These are phyloP conservation scores for Gnathonemus longibarbis DNA, from an alignment of 2,113 vertebrate genomes.

Conservation along the genomic window DNA sequence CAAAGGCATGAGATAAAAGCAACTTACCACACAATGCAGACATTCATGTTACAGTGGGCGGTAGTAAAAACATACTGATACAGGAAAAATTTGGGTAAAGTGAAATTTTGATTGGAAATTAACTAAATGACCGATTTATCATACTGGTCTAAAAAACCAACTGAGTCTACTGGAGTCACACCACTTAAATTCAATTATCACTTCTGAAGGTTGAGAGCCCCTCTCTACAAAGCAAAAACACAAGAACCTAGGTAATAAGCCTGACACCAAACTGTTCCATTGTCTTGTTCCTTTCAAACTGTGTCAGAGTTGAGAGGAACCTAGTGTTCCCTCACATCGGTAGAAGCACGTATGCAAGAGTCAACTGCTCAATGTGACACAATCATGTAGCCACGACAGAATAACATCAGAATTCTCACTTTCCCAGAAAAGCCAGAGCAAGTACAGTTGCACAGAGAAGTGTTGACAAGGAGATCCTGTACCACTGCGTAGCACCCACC, in stretches of 20 bases:
- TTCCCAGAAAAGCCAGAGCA: conserved; percentile 23
- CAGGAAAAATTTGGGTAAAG: neutral
- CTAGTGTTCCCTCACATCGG: neutral
- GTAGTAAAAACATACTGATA: neutral
- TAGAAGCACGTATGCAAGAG: neutral
- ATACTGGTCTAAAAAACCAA: neutral
- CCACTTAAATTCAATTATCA: neutral
- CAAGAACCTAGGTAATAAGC: neutral
- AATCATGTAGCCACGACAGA: conserved; percentile 17
- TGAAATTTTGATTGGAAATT: neutral
- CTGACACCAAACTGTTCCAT: neutral
- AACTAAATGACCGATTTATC: neutral
- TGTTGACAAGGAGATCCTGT: neutral
- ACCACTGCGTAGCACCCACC: neutral
- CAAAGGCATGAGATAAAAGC: neutral
- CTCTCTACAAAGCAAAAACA: neutral
- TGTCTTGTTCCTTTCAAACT: neutral
- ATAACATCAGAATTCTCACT: conserved; percentile 29
- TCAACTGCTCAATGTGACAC: neutral
- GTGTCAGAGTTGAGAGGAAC: neutral
- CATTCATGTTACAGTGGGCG: neutral
- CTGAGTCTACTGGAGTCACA: neutral
- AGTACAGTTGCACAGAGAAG: neutral
- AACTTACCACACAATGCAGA: neutral
- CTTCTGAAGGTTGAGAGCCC: neutral